Base-by-base conservation (phyloP, 2,888 invertebrate genomes). In the Autographa gamma region DNA sequence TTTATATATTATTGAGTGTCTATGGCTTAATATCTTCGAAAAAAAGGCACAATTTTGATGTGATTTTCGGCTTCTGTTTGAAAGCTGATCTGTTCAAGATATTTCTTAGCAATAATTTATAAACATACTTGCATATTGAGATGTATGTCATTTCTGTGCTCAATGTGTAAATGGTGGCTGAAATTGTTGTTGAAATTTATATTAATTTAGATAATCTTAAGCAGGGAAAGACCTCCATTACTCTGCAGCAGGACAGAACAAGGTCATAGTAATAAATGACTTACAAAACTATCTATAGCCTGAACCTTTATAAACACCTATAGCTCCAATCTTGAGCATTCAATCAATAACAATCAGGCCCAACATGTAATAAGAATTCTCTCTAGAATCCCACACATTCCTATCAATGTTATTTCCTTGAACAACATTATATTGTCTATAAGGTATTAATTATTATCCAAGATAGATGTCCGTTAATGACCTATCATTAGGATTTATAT, bases 381-480 rank as follows among this genome's bases (percentile, higher is more conserved):
- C 54, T 8, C 18, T 7, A n/a, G 14, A 38, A 41, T 43, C n/a
- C 63, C 25, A n/a, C 9, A 54, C 43, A 76, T 73, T 63, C 63
- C 41, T 58, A 32, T 54, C 9, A 52, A 58, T 52, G 60, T 2
- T 1, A 54, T 73, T 68, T 76, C 63, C 63, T 76, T 56, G 18
- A 60, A 48, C 63, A 65, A 54, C 66, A 56, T 25, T 14, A 52
- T 59, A 52, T 5, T 14, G 2, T 43, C 43, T 6, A 16, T 13
- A 16, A 14, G 43, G 43, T 16, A 43, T 43, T 43, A 43, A 43
- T 5, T 43, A 6, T 14, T 43, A 34, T 34, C 34, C 6, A 48
- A n/a, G 8, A 8, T n/a, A 2, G 16, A 48, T 48, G n/a, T 1
- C n/a, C n/a, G n/a, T 48, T n/a, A 48, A n/a, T n/a, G 6, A n/a